phyloP scores from a whole-genome alignment of 2,888 invertebrate species.

The Desoria tigrina region DNA sequence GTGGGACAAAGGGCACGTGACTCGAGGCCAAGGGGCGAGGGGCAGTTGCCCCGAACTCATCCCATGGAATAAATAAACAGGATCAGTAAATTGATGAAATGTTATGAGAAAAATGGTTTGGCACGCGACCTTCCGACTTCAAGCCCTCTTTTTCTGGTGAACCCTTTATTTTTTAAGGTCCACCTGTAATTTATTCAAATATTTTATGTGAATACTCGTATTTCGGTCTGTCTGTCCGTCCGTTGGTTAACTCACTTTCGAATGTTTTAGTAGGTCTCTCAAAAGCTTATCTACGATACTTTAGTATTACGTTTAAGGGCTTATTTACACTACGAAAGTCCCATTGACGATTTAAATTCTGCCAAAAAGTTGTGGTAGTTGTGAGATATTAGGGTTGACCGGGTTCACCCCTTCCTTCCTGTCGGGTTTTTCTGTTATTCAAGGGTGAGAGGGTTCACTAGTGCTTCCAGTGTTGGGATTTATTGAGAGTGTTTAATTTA shows the following conservation, averaged over 20 bases:
- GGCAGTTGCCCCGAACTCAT: slow-evolving; percentile 1
- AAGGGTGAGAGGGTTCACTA: too few relatives aligned
- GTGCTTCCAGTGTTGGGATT: too few relatives aligned
- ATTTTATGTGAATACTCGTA: background rate
- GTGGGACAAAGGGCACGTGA: slow-evolving; percentile 24
- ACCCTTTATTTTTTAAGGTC: slow-evolving; percentile 13
- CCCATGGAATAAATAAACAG: slow-evolving; percentile 23
- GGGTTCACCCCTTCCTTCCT: too few relatives aligned
- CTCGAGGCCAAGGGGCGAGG: slow-evolving; percentile 16
- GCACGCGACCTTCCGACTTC: slow-evolving; percentile 22
- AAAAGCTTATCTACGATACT: too few relatives aligned
- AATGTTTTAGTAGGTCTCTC: too few relatives aligned
- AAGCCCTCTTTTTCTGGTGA: background rate
- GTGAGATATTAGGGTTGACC: too few relatives aligned
- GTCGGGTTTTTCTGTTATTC: too few relatives aligned
- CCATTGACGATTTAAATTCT: too few relatives aligned
- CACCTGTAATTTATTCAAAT: slow-evolving; percentile 1
- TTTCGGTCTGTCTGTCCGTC: background rate
- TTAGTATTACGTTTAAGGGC: too few relatives aligned
- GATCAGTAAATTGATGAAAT: slow-evolving; percentile 21
- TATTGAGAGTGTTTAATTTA: too few relatives aligned
- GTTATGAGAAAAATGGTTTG: slow-evolving; percentile 10
- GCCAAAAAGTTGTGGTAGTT: too few relatives aligned
- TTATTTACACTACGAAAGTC: too few relatives aligned
- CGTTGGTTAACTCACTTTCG: background rate